phyloP scores from a whole-genome alignment of 2,888 invertebrate genomes.

The Melipona bicolor region DNA sequence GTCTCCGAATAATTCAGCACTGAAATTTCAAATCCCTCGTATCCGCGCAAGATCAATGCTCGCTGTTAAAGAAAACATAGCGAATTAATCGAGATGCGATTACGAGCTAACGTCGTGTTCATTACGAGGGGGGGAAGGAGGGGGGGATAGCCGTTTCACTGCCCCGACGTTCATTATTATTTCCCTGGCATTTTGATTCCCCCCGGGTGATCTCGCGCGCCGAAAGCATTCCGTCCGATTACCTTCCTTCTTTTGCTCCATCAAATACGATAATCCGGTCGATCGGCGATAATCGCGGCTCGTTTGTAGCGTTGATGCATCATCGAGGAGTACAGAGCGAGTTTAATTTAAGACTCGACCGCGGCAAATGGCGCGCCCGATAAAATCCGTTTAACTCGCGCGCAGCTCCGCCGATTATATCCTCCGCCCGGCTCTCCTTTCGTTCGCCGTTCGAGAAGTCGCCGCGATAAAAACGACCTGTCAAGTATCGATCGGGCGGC shows the following conservation, averaged over 20 bases:
- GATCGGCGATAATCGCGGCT: conserved; percentile 58
- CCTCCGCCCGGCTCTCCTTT: background rate
- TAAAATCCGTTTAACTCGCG: conserved; percentile 62
- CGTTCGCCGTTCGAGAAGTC: conserved; percentile 11
- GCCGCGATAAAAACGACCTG: conserved; percentile 10
- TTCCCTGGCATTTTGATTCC: conserved; percentile 11
- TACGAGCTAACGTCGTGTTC: background rate
- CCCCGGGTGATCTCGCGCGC: background rate
- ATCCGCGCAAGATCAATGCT: background rate
- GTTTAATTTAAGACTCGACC: conserved; percentile 62
- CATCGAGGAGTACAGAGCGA: conserved; percentile 25
- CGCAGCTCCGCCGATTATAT: conserved; percentile 33
- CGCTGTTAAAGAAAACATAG: background rate
- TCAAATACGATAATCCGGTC: conserved; percentile 51
- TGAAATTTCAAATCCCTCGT: background rate
- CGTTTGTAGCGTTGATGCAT: conserved; percentile 39
- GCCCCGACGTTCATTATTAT: conserved; percentile 17
- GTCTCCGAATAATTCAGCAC: background rate
- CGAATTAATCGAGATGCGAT: background rate
- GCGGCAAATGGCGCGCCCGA: conserved; percentile 21
- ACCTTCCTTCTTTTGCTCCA: conserved; percentile 18
- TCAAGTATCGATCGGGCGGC: conserved; percentile 27
- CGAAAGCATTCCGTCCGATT: conserved; percentile 34
- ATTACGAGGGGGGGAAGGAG: background rate
- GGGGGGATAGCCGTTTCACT: background rate